Percentiles rank a stretch among this genome's conserved stretches.
phyloP scores from a whole-genome alignment of 2,888 invertebrate species.

The Sialis fuliginosa region DNA sequence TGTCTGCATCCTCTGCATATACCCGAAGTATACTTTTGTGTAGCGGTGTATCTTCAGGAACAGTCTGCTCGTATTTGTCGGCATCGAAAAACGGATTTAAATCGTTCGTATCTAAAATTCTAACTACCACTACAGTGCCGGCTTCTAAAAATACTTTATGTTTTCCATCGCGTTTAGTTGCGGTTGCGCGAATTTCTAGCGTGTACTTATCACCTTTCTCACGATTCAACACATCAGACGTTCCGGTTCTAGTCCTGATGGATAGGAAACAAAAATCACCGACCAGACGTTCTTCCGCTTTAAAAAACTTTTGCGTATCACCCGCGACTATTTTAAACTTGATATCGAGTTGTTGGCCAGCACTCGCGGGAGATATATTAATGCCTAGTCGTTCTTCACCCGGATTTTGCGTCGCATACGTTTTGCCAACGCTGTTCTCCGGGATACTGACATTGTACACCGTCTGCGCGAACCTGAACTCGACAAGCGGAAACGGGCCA shows the following conservation, averaged over 20 bases:
- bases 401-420: slow-evolving; percentile 55
- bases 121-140: slow-evolving; percentile 50
- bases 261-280: slow-evolving; percentile 91
- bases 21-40: slow-evolving; percentile 61
- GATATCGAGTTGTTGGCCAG: slow-evolving; percentile 32
- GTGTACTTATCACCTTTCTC: slow-evolving; percentile 75
- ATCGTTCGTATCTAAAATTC: slow-evolving; percentile 73
- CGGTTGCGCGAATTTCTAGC: slow-evolving; percentile 56
- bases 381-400: slow-evolving; percentile 71
- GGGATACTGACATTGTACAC: slow-evolving; percentile 78
- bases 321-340: slow-evolving; percentile 77
- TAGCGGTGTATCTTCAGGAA: slow-evolving; percentile 74
- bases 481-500: slow-evolving; percentile 10
- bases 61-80: slow-evolving; percentile 68
- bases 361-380: slow-evolving; percentile 28
- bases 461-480: slow-evolving; percentile 51
- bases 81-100: slow-evolving; percentile 87
- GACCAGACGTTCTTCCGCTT: slow-evolving; percentile 72
- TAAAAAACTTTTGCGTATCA: slow-evolving; percentile 80
- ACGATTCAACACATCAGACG: slow-evolving; percentile 77
- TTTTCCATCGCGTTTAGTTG: slow-evolving; percentile 36
- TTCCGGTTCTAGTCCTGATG: slow-evolving; percentile 74
- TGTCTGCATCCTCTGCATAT: slow-evolving; percentile 83
- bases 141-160: slow-evolving; percentile 45
- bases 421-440: slow-evolving; percentile 83